Evolutionary conservation across 2,888 invertebrate species (phyloP).

Genomic region (Oxystoma pomonae): DNA sequence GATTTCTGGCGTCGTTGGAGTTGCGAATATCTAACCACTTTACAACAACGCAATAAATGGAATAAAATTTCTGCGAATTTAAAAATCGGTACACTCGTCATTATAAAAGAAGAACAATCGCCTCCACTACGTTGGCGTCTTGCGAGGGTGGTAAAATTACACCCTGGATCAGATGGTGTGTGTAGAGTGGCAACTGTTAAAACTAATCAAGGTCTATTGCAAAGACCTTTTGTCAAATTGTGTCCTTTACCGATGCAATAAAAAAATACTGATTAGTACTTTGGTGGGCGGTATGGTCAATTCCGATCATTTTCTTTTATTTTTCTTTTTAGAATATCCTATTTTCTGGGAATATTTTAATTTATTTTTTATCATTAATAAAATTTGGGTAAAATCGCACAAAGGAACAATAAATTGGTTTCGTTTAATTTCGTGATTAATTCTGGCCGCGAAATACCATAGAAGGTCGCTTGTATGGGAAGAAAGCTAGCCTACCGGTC

Average conservation of each 20-base stretch:
- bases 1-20: neutral
- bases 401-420: too few relatives aligned
- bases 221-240: neutral
- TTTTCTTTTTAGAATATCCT: too few relatives aligned
- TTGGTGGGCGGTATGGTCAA: too few relatives aligned
- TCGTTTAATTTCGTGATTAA: too few relatives aligned
- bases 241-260: neutral
- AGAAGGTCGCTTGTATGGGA: too few relatives aligned
- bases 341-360: too few relatives aligned
- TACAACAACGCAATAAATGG: neutral
- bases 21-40: neutral
- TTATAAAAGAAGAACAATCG: neutral
- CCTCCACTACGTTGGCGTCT: neutral
- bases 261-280: too few relatives aligned
- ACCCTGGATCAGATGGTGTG: neutral
- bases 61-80: neutral
- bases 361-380: too few relatives aligned
- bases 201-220: neutral
- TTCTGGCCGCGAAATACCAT: too few relatives aligned
- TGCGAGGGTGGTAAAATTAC: neutral
- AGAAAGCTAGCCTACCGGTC: too few relatives aligned
- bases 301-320: too few relatives aligned
- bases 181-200: neutral
- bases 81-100: neutral
- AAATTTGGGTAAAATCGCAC: too few relatives aligned